phyloP scores from a whole-genome alignment of 2,888 invertebrate genomes.

The Orthonychiurus folsomi region DNA sequence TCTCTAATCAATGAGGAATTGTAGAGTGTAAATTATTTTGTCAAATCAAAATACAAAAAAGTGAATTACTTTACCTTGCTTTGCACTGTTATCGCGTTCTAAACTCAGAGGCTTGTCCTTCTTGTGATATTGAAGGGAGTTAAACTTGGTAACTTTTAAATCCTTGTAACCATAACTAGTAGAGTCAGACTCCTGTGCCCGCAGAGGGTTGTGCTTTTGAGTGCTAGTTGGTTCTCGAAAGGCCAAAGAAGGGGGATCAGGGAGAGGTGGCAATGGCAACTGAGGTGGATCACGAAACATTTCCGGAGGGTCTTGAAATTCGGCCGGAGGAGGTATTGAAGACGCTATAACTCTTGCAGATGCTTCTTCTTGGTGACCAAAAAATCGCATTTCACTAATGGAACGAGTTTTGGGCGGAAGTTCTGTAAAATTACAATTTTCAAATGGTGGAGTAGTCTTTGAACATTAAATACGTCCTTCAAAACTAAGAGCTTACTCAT shows the following conservation, averaged over 20 bases:
- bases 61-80: not conserved
- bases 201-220: not conserved
- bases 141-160: not conserved
- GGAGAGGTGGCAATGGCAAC: not conserved
- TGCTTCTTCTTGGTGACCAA: not conserved
- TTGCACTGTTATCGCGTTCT: not conserved
- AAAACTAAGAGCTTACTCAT: not conserved
- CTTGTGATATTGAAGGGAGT: not conserved
- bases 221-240: not conserved
- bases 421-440: constrained; percentile 27
- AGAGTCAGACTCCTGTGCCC: not conserved
- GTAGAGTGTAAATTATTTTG: too few relatives aligned
- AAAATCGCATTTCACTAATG: constrained; percentile 41
- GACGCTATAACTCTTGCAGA: not conserved
- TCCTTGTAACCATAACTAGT: not conserved
- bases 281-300: not conserved
- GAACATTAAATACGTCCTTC: too few relatives aligned
- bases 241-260: too few relatives aligned
- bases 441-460: not conserved
- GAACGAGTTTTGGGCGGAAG: constrained; percentile 23
- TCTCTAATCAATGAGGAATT: too few relatives aligned
- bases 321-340: constrained; percentile 9
- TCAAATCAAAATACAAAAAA: too few relatives aligned
- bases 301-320: constrained; percentile 5
- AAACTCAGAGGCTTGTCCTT: not conserved